phyloP scores from a whole-genome alignment of 2,888 invertebrate genomes.

The Acanthosoma haemorrhoidale region DNA sequence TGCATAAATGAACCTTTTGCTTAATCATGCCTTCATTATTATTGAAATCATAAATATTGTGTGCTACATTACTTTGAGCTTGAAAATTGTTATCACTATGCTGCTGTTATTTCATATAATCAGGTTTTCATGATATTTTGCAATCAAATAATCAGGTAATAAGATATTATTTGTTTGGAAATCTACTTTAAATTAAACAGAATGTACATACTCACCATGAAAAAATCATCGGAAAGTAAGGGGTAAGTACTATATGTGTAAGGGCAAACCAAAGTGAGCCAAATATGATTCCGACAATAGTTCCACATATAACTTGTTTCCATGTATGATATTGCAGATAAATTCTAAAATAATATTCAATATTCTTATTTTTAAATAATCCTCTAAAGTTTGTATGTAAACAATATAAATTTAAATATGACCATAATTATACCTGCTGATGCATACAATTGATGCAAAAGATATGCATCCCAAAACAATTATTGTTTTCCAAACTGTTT shows the following conservation, averaged over 20 bases:
- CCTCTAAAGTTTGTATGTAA: too few relatives aligned
- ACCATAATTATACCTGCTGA: constrained; percentile 42
- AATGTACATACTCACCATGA: constrained; percentile 62
- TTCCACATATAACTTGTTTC: constrained; percentile 75
- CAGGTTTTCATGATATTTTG: too few relatives aligned
- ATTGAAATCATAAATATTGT: too few relatives aligned
- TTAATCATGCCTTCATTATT: too few relatives aligned
- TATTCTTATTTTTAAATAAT: neutral
- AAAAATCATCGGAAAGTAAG: constrained; percentile 76
- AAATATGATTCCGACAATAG: constrained; percentile 64
- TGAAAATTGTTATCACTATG: too few relatives aligned
- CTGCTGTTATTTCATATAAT: too few relatives aligned
- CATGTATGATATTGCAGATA: constrained; percentile 82
- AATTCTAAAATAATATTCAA: constrained; percentile 57
- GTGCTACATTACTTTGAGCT: too few relatives aligned
- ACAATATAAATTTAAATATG: neutral
- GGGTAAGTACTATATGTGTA: constrained; percentile 74
- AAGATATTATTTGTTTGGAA: constrained; percentile 9
- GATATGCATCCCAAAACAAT: constrained; percentile 39
- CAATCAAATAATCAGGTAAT: neutral
- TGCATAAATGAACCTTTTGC: too few relatives aligned
- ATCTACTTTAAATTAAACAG: constrained; percentile 1
- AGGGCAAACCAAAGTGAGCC: constrained; percentile 76
- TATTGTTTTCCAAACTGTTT: constrained; percentile 62
- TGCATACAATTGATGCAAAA: constrained; percentile 40